These are phyloP conservation scores for Solenopsis invicta DNA, from an alignment of 1,140 invertebrate species.

Conservation along the genomic window DNA sequence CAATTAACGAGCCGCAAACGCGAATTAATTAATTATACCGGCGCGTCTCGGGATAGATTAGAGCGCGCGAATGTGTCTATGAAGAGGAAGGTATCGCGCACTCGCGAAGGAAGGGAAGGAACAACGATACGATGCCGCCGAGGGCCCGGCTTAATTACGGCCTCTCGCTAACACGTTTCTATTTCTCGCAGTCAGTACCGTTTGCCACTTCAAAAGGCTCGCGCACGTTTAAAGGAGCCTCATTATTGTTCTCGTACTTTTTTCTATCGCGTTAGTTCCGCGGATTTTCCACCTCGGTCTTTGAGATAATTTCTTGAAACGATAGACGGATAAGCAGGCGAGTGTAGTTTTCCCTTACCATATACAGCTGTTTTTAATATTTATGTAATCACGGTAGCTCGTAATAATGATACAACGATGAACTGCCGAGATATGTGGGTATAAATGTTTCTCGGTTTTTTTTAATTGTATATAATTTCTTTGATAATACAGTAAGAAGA, in stretches of 20 bases:
- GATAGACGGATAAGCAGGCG: conserved; percentile 6
- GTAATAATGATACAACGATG: conserved; percentile 13
- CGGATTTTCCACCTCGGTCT: background rate
- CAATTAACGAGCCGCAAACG: conserved; percentile 63
- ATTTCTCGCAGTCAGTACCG: conserved; percentile 67
- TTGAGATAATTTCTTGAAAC: conserved; percentile 34
- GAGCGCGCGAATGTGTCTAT: conserved; percentile 50
- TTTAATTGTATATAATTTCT: conserved; percentile 8
- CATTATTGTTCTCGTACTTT: conserved; percentile 56
- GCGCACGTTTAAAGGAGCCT: conserved; percentile 43
- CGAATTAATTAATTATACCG: conserved; percentile 71
- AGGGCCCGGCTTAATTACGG: conserved; percentile 69
- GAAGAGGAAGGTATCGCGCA: conserved; percentile 62
- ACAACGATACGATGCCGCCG: conserved; percentile 37
- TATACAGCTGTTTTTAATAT: conserved; percentile 32
- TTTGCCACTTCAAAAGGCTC: conserved; percentile 67
- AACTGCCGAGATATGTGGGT: background rate
- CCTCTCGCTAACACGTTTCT: conserved; percentile 73
- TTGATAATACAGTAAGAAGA: background rate
- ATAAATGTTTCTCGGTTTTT: conserved; percentile 9
- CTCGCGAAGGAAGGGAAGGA: conserved; percentile 5
- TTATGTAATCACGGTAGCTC: background rate
- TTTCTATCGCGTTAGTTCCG: conserved; percentile 19
- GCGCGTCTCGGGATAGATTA: conserved; percentile 55
- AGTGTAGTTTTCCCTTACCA: conserved; percentile 19